Base-by-base conservation (phyloP, 2,888 invertebrate species). In the Neuroscelio doddi region DNA sequence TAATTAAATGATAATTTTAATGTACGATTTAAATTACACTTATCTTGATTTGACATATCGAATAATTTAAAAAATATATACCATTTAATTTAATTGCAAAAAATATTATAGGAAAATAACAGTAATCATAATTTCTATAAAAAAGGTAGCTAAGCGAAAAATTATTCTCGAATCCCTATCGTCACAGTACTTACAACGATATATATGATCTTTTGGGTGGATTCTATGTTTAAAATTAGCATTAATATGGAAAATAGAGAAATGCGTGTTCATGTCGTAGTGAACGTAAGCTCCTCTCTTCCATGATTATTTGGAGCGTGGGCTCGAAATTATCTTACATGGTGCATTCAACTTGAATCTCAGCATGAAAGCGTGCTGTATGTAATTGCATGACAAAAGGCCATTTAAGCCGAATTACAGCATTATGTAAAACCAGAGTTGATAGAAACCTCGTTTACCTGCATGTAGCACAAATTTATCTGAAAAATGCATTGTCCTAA, bases 141-240 rank as follows among this genome's bases (percentile, higher is more conserved):
- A 21, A 2, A 21, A 2, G 5, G 2, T 21, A 5, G 21, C 5
- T 21, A 3, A 5, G 21, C 5, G 21, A 5, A 21, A 21, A 21
- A 21, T 3, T 21, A 5, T 21, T 21, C 21, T 5, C 21, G 21
- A 21, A 38, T 38, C n/a, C n/a, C n/a, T n/a, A n/a, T n/a, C n/a
- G n/a, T n/a, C n/a, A n/a, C n/a, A n/a, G n/a, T n/a, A n/a, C n/a
- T n/a, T n/a, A n/a, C n/a, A n/a, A n/a, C n/a, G n/a, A 16, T 45
- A 45, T 50, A 39, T 32, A 47, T 46, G 59, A 47, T 64, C 36
- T 59, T 57, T 42, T 26, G 41, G 53, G 52, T 16, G 57, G 58
- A 64, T 73, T 75, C 74, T 53, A 78, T 78, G 79, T 78, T 77
- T 79, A 76, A 79, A 79, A 79, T 78, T 79, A 80, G 69, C 79